Base-by-base conservation (phyloP, 2,888 invertebrate genomes). In the Oscheius sp. region DNA sequence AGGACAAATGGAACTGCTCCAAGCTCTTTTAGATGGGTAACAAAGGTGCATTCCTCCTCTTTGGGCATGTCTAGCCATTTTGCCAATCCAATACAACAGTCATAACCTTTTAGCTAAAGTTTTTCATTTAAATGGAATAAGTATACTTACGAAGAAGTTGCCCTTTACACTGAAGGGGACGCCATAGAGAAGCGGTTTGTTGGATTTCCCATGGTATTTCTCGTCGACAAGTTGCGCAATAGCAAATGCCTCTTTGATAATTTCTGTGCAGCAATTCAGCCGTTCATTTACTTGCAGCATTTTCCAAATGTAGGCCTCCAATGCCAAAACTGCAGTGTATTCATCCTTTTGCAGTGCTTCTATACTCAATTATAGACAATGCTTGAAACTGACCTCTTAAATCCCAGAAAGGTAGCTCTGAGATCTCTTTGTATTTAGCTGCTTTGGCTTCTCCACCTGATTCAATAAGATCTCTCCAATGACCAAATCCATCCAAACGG, bases 1-100 rank as follows among this genome's bases (percentile, higher is more conserved):
- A 87, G 86, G 25, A 87, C 88, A 85, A 88, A 89, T 0, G 89
- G 75, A 23, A 73, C 82, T n/a, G 89, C 89, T 55, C 90, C 90
- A 6, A 86, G 76, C 2, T 81, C 69, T 23, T 70, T 75, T 8
- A 88, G 64, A 70, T 75, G 74, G 3, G 69, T 70, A 0, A 85
- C 80, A 48, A 80, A 72, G n/a, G 83, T 75, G 67, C 83, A 82
- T 29, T 82, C 79, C 0, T 68, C 69, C 0, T 68, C 53, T 55
- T 76, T 73, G 3, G 87, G 87, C 50, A 83, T 73, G 33, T 84
- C 82, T 33, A 87, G 71, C n/a, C 76, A 75, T 74, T 87, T 86
- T 0, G 85, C 84, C 33, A 87, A 70, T 0, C 88, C 88, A 20
- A 83, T 65, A 15, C 84, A 85, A 29, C 83, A 82, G 68, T 88